Evolutionary conservation across 2,797 vertebrate species (phyloP).

Genomic region (Anas acuta): DNA sequence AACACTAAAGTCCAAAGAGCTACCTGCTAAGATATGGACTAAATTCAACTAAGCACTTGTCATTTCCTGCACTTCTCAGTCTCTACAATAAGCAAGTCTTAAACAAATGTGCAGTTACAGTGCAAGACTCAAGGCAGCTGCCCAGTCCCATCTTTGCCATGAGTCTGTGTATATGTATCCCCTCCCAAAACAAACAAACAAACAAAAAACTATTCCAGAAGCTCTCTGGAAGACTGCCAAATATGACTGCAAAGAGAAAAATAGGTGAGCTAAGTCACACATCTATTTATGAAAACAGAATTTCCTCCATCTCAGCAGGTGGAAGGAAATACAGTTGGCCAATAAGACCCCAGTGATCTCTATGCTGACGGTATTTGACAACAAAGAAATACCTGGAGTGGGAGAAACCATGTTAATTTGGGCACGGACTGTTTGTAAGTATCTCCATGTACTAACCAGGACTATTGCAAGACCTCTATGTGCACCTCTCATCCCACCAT

Average conservation of each 20-base stretch:
- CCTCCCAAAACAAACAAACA: not conserved
- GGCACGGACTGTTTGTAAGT: not conserved
- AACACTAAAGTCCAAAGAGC: constrained; percentile 32
- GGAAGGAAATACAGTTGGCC: constrained; percentile 46
- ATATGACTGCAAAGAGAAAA: constrained; percentile 48
- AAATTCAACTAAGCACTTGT: not conserved
- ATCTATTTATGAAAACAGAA: constrained; percentile 63
- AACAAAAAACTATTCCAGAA: constrained; percentile 33
- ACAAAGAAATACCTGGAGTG: constrained; percentile 1
- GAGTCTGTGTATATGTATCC: not conserved
- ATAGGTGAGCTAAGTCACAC: constrained; percentile 68
- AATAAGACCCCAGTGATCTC: constrained; percentile 27
- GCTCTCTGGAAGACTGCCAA: constrained; percentile 44
- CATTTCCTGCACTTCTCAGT: not conserved
- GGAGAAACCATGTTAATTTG: not conserved
- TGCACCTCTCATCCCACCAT: not conserved
- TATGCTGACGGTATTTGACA: constrained; percentile 3
- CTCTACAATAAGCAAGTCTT: not conserved
- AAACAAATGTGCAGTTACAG: constrained; percentile 11
- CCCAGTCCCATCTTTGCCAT: not conserved
- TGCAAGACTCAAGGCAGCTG: not conserved
- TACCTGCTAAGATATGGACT: rapidly evolving
- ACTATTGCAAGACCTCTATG: not conserved
- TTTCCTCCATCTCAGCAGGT: constrained; percentile 63
- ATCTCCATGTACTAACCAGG: not conserved